These are phyloP conservation scores for Temnothorax curvispinosus DNA, from an alignment of 1,140 invertebrate species.

Conservation along the genomic window DNA sequence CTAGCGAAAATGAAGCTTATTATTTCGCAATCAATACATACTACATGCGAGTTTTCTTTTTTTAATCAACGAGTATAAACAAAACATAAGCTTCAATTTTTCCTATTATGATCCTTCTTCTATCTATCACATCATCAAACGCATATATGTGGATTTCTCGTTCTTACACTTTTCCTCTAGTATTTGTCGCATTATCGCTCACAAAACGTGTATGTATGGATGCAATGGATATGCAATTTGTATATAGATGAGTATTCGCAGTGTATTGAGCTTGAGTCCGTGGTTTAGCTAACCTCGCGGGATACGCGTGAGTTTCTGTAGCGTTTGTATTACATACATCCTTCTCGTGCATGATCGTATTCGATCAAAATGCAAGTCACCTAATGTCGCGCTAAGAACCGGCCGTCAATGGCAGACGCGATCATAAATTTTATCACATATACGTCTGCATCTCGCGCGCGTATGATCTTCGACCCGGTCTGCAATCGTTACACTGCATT, in stretches of 20 bases:
- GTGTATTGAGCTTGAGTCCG: not conserved
- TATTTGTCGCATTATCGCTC: not conserved
- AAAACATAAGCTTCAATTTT: not conserved
- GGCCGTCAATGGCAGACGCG: not conserved
- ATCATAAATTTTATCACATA: conserved; percentile 42
- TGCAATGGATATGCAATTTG: not conserved
- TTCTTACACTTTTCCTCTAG: not conserved
- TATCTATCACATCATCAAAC: not conserved
- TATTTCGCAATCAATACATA: conserved; percentile 24
- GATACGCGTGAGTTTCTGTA: not conserved
- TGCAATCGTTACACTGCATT: not conserved
- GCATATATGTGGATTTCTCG: not conserved
- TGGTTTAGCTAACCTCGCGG: not conserved
- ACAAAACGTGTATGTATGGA: not conserved
- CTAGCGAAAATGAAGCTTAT: conserved; percentile 31
- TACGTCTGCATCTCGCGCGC: not conserved
- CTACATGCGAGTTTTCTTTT: not conserved
- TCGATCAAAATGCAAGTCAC: conserved; percentile 32
- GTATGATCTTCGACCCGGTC: not conserved
- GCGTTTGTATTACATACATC: not conserved
- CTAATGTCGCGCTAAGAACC: conserved; percentile 27
- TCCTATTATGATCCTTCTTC: not conserved
- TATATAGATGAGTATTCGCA: not conserved
- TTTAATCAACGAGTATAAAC: not conserved
- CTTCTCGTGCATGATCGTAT: not conserved